Base-by-base conservation (phyloP, 2,888 invertebrate genomes). In the Steromphala cineraria region DNA sequence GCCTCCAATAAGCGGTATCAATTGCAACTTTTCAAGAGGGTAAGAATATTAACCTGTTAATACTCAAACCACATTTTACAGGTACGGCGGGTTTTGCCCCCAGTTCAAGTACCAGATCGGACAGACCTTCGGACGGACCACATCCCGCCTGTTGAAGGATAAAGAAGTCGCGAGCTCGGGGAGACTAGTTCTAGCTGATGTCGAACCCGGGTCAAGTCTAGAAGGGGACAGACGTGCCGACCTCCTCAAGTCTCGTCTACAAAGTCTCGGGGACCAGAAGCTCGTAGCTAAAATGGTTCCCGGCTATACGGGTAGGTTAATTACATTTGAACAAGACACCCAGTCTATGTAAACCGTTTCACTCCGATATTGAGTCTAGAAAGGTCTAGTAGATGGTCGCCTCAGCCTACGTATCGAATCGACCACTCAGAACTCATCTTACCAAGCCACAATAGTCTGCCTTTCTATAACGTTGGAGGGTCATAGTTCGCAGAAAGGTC, bases 91-190 rank as follows among this genome's bases (percentile, higher is more conserved):
- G 3, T 92, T 89, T 55, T 92, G 92, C 85, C 91, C 92, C 2
- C 91, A 92, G 81, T 90, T 91, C 84, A 91, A 91, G 82, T 92
- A 89, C 82, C 86, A 89, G 79, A 89, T 90, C n/a, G 92, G 92
- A 0, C 87, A 92, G 71, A 92, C 92, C 2, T 92, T 90, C 78
- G 92, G 92, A 7, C 87, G 85, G 36, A 91, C 90, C 0, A 91
- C 92, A 7, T 86, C 86, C 19, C 83, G 81, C 19, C 85, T 91
- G 31, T 82, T 92, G 40, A 78, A 78, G 15, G 87, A 91, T 53
- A 80, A 82, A 7, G 81, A 85, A 7, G 90, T 90, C 7, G 88
- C 90, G 15, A 89, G 88, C 80, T 91, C 90, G 15, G 90, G 90
- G 17, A 83, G 86, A 53, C 85, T 89, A 10, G 90, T 91, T 17